Conservation (phyloP, 23 tunicate genomes). For the Diplosoma virens region DNA sequence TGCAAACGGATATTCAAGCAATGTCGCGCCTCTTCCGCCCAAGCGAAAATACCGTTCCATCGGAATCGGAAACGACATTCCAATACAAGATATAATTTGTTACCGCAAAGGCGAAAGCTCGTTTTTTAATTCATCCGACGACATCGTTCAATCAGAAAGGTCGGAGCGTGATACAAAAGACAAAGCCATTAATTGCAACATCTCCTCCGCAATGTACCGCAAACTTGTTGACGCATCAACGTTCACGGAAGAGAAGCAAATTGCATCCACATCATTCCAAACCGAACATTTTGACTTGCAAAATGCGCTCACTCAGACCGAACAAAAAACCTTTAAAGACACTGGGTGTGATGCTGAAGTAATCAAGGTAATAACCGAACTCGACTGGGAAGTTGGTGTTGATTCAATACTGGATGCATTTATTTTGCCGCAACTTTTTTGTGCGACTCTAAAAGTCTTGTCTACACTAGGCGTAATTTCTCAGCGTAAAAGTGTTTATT, state of each 20-base stretch:
- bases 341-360: slow-evolving; percentile 12
- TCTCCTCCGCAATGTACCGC: too few species aligned
- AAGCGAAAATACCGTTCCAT: slow-evolving; percentile 78
- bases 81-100: slow-evolving; percentile 33
- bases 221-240: not conserved
- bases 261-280: not conserved
- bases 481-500: too few species aligned
- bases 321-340: not conserved
- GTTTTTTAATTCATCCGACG: not conserved
- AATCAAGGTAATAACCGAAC: not conserved
- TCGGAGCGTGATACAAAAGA: too few species aligned
- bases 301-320: not conserved
- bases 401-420: too few species aligned
- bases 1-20: not conserved
- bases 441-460: too few species aligned
- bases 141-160: too few species aligned
- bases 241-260: not conserved
- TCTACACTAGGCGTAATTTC: too few species aligned
- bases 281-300: not conserved
- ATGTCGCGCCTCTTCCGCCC: slow-evolving; percentile 69
- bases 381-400: too few species aligned
- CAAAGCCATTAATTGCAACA: too few species aligned
- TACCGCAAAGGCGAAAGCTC: slow-evolving; percentile 16
- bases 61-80: slow-evolving; percentile 15
- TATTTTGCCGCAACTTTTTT: too few species aligned